A percentile compares a stretch with the other conserved stretches of the same genome.
phyloP scores from a whole-genome alignment of 92 coral and sea anemone genomes.

The Nematostella vectensis region DNA sequence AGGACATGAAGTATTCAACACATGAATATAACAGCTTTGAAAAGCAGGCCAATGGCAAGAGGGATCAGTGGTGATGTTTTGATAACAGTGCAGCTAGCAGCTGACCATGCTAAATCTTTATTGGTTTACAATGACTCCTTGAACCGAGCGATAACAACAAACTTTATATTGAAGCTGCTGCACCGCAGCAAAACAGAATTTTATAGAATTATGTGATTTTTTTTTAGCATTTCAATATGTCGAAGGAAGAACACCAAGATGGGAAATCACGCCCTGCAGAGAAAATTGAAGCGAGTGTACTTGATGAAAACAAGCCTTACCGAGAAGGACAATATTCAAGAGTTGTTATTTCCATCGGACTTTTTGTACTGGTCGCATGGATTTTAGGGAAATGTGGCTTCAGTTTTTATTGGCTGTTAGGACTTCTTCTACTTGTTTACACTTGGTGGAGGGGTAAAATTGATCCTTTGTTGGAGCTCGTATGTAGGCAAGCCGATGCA shows the following conservation, averaged over 20 bases:
- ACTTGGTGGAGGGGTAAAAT: conserved; percentile 72
- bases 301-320: conserved; percentile 10
- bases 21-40: no score
- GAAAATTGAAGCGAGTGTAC: no score
- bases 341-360: conserved; percentile 21
- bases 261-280: not conserved
- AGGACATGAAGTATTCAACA: no score
- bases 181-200: no score
- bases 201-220: no score
- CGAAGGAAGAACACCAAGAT: conserved; percentile 3
- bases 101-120: no score
- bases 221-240: no score
- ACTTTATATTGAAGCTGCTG: not conserved
- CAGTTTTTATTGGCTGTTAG: conserved; percentile 40
- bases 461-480: conserved; percentile 43
- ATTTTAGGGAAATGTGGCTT: conserved; percentile 42
- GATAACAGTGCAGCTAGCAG: no score
- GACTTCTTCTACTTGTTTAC: conserved; percentile 30
- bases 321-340: conserved; percentile 36
- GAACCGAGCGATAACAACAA: no score
- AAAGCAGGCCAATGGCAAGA: no score
- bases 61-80: no score
- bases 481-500: conserved; percentile 52
- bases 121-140: no score
- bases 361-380: conserved; percentile 56